These are phyloP conservation scores for Diachasma alloeum DNA, from an alignment of 1,140 invertebrate species.

Conservation along the genomic window DNA sequence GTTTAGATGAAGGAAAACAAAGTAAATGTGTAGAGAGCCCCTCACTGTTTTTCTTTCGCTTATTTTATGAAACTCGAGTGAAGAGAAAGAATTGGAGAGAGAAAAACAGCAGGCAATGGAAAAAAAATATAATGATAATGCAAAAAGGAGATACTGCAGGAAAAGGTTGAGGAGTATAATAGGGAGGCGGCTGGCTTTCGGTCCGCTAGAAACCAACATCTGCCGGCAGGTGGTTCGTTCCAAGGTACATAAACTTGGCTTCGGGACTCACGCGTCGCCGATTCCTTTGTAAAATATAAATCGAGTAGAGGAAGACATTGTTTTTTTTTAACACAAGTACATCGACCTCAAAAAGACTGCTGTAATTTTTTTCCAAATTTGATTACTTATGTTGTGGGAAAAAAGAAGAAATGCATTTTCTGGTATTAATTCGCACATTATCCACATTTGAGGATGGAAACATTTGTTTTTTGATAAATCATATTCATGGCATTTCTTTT, in stretches of 20 bases:
- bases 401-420: no score
- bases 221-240: conserved; percentile 55
- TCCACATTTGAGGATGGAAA: no score
- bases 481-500: no score
- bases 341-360: background rate
- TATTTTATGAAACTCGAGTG: background rate
- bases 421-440: no score
- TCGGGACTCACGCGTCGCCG: conserved; percentile 43
- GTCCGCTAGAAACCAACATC: conserved; percentile 41
- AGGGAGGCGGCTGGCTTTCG: background rate
- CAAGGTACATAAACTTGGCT: conserved; percentile 43
- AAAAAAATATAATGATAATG: background rate
- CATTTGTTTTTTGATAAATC: no score
- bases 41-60: background rate
- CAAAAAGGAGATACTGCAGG: background rate
- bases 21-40: background rate
- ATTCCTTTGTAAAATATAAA: conserved; percentile 21
- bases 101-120: background rate
- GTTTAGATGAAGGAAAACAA: background rate
- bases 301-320: conserved; percentile 12
- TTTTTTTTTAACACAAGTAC: background rate
- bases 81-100: background rate
- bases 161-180: background rate
- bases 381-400: no score
- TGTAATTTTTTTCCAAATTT: no score